These are phyloP conservation scores for Elanus axillaris DNA, from an alignment of 2,113 vertebrate species.

Conservation along the genomic window DNA sequence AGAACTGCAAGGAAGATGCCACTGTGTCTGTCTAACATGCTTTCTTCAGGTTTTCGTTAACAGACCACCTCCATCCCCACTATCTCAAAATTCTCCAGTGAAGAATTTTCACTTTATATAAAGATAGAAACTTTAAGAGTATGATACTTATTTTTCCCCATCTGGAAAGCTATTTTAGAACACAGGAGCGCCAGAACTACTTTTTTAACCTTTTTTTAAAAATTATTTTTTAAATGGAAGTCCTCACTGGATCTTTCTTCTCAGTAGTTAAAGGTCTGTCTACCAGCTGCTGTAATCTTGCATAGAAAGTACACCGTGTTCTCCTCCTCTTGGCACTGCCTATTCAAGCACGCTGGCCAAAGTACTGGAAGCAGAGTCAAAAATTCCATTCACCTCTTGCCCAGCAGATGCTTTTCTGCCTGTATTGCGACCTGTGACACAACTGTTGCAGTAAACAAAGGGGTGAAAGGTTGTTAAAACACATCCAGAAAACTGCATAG, in stretches of 20 bases:
- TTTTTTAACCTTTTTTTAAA: not conserved
- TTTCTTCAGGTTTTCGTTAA: not conserved
- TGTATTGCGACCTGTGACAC: not conserved
- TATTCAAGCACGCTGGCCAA: not conserved
- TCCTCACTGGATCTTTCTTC: not conserved
- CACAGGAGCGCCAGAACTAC: not conserved
- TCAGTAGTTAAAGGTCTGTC: not conserved
- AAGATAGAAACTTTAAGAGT: not conserved
- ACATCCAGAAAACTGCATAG: not conserved
- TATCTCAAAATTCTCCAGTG: not conserved
- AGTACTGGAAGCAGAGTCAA: not conserved
- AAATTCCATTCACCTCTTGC: constrained; percentile 29
- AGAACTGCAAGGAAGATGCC: not conserved
- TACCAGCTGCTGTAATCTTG: constrained; percentile 7
- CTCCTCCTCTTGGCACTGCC: not conserved
- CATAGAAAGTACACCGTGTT: not conserved
- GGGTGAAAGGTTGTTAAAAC: not conserved
- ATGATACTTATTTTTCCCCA: not conserved
- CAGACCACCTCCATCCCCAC: not conserved
- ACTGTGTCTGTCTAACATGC: not conserved
- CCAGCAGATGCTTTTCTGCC: constrained; percentile 3
- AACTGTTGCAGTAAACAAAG: not conserved
- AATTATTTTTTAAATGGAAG: not conserved
- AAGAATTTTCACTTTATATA: not conserved
- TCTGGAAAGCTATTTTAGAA: not conserved